A percentile compares a stretch with the other conserved stretches of the same genome.
phyloP scores from a whole-genome alignment of 2,797 vertebrate genomes.

The Nannoperca australis region DNA sequence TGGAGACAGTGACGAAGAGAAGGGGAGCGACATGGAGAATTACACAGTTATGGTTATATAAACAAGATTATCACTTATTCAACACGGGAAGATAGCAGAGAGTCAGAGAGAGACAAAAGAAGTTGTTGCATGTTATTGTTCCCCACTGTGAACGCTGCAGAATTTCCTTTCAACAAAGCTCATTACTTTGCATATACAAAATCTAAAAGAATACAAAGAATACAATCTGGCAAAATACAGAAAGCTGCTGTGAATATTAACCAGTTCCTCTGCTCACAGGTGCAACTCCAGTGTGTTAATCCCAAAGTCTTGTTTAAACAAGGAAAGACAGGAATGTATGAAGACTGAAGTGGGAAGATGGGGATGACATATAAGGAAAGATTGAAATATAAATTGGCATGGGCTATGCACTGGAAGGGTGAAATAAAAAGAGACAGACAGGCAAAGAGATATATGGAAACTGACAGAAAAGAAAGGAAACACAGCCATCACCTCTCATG shows the following conservation, averaged over 20 bases:
- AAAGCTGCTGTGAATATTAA: conserved; percentile 21
- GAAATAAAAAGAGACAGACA: conserved; percentile 15
- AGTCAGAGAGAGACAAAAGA: conserved; percentile 14
- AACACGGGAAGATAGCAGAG: conserved; percentile 7
- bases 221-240: conserved; percentile 8
- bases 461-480: conserved; percentile 31
- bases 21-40: conserved; percentile 27
- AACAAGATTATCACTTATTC: conserved; percentile 52
- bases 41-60: conserved; percentile 32
- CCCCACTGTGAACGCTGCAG: conserved; percentile 5
- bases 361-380: conserved; percentile 37
- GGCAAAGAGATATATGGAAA: conserved; percentile 33
- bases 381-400: conserved; percentile 11
- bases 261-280: neutral
- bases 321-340: conserved; percentile 8
- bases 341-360: conserved; percentile 3
- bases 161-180: conserved; percentile 31
- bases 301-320: neutral
- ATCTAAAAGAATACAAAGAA: conserved; percentile 7
- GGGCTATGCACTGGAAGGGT: neutral
- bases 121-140: neutral
- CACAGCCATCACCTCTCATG: conserved; percentile 18
- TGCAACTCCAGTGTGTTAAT: neutral
- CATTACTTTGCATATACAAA: conserved; percentile 18
- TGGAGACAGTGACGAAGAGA: conserved; percentile 66